Base-by-base conservation (phyloP, 2,888 invertebrate genomes). In the Dynastes grantii region DNA sequence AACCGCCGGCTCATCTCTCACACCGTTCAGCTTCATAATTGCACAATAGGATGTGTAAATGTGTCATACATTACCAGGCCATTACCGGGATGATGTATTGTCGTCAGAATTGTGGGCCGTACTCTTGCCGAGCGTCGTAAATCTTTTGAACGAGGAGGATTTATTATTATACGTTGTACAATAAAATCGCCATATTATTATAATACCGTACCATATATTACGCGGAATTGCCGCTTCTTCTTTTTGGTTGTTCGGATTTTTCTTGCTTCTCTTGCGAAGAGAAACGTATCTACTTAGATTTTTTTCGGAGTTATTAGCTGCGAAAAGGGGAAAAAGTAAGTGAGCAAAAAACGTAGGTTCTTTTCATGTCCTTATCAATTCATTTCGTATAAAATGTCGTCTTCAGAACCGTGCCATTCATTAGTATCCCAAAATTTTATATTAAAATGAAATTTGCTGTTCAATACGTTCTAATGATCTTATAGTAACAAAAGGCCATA, bases 141-240 rank as follows among this genome's bases (percentile, higher is more conserved):
- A 73, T 73, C 58, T 73, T 37, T 40, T 27, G 9, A n/a, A 53
- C 16, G 70, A 53, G 53, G 37, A 40, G 73, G 58, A 73, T 73
- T 73, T 73, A 73, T 73, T 73, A 61, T 73, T 58, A 45, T 73
- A 73, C 40, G 61, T 61, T 27, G 58, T 73, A 73, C 73, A 73
- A 73, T 73, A 73, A 73, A 73, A 73, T 73, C 61, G 73, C 61
- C 58, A 61, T 73, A 73, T 73, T 73, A 73, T 73, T 73, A 61
- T 73, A 73, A 73, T 73, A 61, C 45, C 37, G 40, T n/a, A 27
- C 9, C 73, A 40, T 73, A 73, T 73, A 73, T 73, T 73, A 73
- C 27, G 37, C 67, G 49, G 8, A 27, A 29, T 27, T 61, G 11
- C 61, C 27, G 22, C 22, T 11, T 27, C 11, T 22, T 27, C 61